A percentile compares a stretch with the other conserved stretches of the same genome.
These are phyloP conservation scores for Schrankia costaestrigalis DNA, from an alignment of 2,888 invertebrate genomes.

Conservation along the genomic window DNA sequence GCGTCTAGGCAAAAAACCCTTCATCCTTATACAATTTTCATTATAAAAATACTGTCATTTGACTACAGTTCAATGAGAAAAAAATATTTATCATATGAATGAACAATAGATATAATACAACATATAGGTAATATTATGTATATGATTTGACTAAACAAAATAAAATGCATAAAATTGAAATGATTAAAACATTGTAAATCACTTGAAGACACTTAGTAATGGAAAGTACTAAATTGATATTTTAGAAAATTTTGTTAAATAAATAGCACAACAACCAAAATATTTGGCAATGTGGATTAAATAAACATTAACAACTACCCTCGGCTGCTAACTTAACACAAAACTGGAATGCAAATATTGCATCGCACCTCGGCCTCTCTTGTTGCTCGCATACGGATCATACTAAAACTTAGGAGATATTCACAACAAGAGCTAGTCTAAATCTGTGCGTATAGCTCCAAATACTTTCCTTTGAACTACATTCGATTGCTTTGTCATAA, in stretches of 20 bases:
- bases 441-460: constrained; percentile 75
- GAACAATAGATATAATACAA: constrained; percentile 74
- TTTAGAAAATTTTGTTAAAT: constrained; percentile 63
- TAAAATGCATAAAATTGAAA: constrained; percentile 80
- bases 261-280: constrained; percentile 79
- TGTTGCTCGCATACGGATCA: constrained; percentile 37
- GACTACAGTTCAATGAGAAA: constrained; percentile 80
- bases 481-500: constrained; percentile 71
- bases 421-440: constrained; percentile 62
- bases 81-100: constrained; percentile 70
- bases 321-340: constrained; percentile 73
- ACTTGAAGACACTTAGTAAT: constrained; percentile 70
- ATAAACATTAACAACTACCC: constrained; percentile 71
- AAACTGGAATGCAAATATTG: constrained; percentile 81
- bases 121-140: constrained; percentile 62
- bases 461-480: constrained; percentile 72
- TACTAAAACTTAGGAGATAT: constrained; percentile 47
- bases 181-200: constrained; percentile 74
- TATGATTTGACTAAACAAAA: constrained; percentile 79
- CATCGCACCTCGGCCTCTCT: constrained; percentile 72
- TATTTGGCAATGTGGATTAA: constrained; percentile 77
- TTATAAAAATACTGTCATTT: constrained; percentile 82
- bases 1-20: constrained; percentile 66
- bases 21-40: constrained; percentile 76
- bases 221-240: constrained; percentile 77